phyloP scores from a whole-genome alignment of 1,140 invertebrate species.

The Carposina sasakii region DNA sequence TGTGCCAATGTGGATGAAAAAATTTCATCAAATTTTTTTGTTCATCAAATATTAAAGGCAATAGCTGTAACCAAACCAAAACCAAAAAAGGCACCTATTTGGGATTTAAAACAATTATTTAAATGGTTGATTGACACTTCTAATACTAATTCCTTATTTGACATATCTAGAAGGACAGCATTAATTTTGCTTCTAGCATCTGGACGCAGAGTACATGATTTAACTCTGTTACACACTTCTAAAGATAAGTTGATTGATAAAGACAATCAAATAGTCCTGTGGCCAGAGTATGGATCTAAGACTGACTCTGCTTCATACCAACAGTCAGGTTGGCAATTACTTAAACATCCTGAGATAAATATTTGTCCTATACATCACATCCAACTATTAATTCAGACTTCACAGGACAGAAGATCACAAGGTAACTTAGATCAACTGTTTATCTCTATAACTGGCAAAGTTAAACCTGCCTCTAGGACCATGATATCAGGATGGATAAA shows the following conservation, averaged over 20 bases:
- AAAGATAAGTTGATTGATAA: background rate
- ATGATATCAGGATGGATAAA: background rate
- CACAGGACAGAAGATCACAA: background rate
- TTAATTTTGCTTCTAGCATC: constrained; percentile 18
- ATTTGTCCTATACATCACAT: background rate
- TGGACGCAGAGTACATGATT: constrained; percentile 15
- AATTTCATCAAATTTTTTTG: background rate
- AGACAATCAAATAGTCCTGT: background rate
- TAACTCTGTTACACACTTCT: background rate
- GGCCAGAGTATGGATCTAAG: background rate
- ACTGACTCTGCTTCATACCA: background rate
- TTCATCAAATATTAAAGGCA: constrained; percentile 1
- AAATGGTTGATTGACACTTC: background rate
- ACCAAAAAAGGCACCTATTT: background rate
- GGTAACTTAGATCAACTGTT: background rate
- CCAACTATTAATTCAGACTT: background rate
- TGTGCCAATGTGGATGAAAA: background rate
- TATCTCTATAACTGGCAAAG: background rate
- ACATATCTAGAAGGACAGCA: constrained; percentile 21
- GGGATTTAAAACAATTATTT: constrained; percentile 1
- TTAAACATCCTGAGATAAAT: background rate
- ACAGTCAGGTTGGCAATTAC: background rate
- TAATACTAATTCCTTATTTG: background rate
- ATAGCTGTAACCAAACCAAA: background rate
- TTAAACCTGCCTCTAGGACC: background rate